phyloP scores from a whole-genome alignment of 2,888 invertebrate species.

The Rotaria sp. region DNA sequence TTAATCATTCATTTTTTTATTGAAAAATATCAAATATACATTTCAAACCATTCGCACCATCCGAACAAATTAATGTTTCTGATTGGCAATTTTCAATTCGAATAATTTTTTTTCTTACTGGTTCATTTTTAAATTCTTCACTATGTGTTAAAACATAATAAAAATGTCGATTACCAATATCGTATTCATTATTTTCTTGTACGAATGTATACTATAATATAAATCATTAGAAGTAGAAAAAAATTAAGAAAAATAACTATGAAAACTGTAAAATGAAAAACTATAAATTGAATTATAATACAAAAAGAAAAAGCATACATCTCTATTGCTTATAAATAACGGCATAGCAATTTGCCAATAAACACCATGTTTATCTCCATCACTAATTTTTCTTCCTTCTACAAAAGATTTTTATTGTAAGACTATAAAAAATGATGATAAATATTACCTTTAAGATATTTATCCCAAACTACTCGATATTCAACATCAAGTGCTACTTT shows the following conservation, averaged over 20 bases:
- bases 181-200: not conserved
- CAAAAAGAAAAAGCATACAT: not conserved
- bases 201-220: not conserved
- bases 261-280: too few relatives aligned
- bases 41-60: not conserved
- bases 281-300: not conserved
- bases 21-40: not conserved
- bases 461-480: constrained; percentile 26
- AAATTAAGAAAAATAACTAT: too few relatives aligned
- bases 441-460: not conserved
- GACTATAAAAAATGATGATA: not conserved
- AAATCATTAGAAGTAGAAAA: not conserved
- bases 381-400: not conserved
- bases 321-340: not conserved
- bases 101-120: not conserved
- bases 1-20: not conserved
- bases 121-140: not conserved
- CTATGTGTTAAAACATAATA: not conserved
- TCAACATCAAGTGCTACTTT: constrained; percentile 43
- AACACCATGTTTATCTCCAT: not conserved
- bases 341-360: not conserved
- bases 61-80: not conserved
- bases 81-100: not conserved
- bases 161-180: not conserved
- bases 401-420: not conserved